Conservation (phyloP, 1,140 invertebrate species). For the Drosophila sucinea region DNA sequence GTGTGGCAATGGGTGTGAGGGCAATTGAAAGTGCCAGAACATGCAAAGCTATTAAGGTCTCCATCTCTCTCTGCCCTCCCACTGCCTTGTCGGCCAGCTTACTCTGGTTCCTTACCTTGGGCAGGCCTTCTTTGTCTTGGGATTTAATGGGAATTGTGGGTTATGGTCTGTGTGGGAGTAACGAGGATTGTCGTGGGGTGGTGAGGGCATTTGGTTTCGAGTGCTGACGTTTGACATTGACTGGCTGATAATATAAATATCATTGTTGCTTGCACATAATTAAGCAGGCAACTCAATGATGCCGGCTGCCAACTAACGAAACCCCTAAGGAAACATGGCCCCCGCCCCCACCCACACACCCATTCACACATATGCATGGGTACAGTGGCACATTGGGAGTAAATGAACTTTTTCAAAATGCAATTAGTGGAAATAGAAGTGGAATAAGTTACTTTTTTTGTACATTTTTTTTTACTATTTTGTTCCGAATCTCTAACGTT, state of each 20-base stretch:
- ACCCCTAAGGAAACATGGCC: conserved; percentile 48
- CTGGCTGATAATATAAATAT: conserved; percentile 77
- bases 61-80: not conserved
- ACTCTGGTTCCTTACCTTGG: conserved; percentile 30
- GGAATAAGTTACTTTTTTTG: no score
- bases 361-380: not conserved
- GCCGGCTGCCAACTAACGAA: conserved; percentile 53
- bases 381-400: not conserved
- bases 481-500: no score
- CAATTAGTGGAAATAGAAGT: not conserved
- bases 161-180: not conserved
- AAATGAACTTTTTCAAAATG: not conserved
- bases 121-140: conserved; percentile 41
- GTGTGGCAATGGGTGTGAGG: not conserved
- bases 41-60: conserved; percentile 46
- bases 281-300: conserved; percentile 53
- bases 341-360: conserved; percentile 23
- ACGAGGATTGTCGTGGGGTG: conserved; percentile 12
- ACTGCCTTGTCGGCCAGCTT: not conserved
- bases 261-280: conserved; percentile 80
- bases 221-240: conserved; percentile 59
- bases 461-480: not conserved
- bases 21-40: conserved; percentile 30
- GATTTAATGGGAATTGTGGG: conserved; percentile 48
- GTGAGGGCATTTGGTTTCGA: conserved; percentile 20